A percentile compares a stretch with the other conserved stretches of the same genome.
These are phyloP conservation scores for Sarcophaga caerulescens DNA, from an alignment of 2,888 invertebrate genomes.

Conservation along the genomic window DNA sequence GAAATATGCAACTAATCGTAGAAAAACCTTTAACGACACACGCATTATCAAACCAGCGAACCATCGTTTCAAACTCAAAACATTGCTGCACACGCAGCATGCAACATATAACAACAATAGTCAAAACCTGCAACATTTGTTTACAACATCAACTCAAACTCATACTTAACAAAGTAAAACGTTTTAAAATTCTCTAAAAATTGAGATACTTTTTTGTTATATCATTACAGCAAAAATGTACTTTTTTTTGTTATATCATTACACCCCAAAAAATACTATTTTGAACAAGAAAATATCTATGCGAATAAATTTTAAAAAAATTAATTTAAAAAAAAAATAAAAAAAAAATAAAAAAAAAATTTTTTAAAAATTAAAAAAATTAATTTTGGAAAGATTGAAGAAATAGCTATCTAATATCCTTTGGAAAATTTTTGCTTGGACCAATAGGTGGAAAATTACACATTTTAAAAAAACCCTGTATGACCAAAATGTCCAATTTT, in stretches of 20 bases:
- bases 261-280: background rate
- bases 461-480: too few relatives aligned
- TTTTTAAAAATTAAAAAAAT: too few relatives aligned
- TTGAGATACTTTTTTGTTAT: background rate
- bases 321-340: too few relatives aligned
- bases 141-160: conserved; percentile 13
- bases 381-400: too few relatives aligned
- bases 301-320: too few relatives aligned
- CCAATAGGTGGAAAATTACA: too few relatives aligned
- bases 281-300: background rate
- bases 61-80: conserved; percentile 9
- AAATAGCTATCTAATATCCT: too few relatives aligned
- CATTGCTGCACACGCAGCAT: conserved; percentile 2
- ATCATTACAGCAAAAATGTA: background rate
- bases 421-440: too few relatives aligned
- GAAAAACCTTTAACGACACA: conserved; percentile 40
- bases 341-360: too few relatives aligned
- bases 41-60: conserved; percentile 41
- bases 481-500: too few relatives aligned
- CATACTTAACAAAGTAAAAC: background rate
- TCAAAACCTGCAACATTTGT: background rate
- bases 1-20: conserved; percentile 67
- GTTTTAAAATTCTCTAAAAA: background rate
- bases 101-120: background rate
- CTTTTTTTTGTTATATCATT: background rate